These are phyloP conservation scores for Virgularia gustaviana DNA, from an alignment of 92 coral and sea anemone species.

Conservation along the genomic window DNA sequence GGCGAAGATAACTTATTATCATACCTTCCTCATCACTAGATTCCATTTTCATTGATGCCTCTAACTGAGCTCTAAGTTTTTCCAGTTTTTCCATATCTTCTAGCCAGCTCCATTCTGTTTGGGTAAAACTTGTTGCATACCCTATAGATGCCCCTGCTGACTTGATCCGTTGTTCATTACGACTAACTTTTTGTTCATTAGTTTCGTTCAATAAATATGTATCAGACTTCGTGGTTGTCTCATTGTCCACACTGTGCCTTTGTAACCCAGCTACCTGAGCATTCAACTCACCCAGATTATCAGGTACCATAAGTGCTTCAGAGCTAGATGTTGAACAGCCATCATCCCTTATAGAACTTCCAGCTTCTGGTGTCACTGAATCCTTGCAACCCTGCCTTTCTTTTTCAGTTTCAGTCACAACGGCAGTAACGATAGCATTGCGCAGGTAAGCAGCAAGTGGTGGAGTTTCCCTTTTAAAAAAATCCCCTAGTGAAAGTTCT, in stretches of 20 bases:
- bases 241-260: constrained; percentile 46
- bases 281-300: too few relatives aligned
- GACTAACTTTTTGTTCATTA: constrained; percentile 19
- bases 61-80: constrained; percentile 31
- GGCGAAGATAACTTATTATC: too few relatives aligned
- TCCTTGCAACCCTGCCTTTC: constrained; percentile 5
- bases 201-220: constrained; percentile 32
- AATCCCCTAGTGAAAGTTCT: neutral
- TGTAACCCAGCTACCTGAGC: too few relatives aligned
- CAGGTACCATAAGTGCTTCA: neutral
- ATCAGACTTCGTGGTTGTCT: constrained; percentile 29
- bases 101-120: constrained; percentile 84
- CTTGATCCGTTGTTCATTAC: constrained; percentile 42
- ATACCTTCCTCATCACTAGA: too few relatives aligned
- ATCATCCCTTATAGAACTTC: constrained; percentile 11
- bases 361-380: constrained; percentile 13
- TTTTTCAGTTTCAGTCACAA: constrained; percentile 21
- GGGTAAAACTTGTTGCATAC: constrained; percentile 69
- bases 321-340: constrained; percentile 6
- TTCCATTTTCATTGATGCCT: neutral
- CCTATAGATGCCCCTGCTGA: constrained; percentile 49
- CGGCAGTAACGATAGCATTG: constrained; percentile 46
- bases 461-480: too few relatives aligned
- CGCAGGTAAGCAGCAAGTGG: constrained; percentile 29
- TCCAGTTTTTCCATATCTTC: constrained; percentile 63